These are phyloP conservation scores for Nectonema munidae DNA, from an alignment of 2,888 invertebrate genomes.

Conservation along the genomic window DNA sequence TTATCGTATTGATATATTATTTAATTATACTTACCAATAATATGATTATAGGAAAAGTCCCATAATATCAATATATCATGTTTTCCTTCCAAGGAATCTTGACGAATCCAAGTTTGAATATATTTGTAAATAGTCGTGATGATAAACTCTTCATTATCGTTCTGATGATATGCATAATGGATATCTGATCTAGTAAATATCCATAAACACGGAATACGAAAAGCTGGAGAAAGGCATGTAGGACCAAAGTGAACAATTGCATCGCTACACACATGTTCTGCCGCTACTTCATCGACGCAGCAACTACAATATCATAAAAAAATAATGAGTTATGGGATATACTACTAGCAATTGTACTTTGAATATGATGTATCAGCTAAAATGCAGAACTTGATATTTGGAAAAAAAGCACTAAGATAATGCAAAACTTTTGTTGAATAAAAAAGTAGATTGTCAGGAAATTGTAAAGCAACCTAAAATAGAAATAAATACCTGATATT, in stretches of 20 bases:
- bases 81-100: too few species aligned
- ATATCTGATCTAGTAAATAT: too few species aligned
- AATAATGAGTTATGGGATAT: not conserved
- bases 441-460: conserved; percentile 44
- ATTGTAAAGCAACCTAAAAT: conserved; percentile 50
- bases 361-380: conserved; percentile 66
- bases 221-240: conserved; percentile 40
- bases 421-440: conserved; percentile 36
- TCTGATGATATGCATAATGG: too few species aligned
- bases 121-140: too few species aligned
- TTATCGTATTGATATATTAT: too few species aligned
- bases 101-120: too few species aligned
- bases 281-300: conserved; percentile 56
- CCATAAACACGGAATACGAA: too few species aligned
- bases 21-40: too few species aligned
- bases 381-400: conserved; percentile 36
- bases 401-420: conserved; percentile 26
- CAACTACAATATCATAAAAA: conserved; percentile 31
- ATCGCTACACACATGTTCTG: conserved; percentile 50
- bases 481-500: too few species aligned
- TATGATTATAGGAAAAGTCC: too few species aligned
- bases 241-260: conserved; percentile 62
- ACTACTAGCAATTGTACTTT: conserved; percentile 28
- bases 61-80: too few species aligned
- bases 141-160: too few species aligned